These are phyloP conservation scores for Acronicta aceris DNA, from an alignment of 2,888 invertebrate genomes.

Conservation along the genomic window DNA sequence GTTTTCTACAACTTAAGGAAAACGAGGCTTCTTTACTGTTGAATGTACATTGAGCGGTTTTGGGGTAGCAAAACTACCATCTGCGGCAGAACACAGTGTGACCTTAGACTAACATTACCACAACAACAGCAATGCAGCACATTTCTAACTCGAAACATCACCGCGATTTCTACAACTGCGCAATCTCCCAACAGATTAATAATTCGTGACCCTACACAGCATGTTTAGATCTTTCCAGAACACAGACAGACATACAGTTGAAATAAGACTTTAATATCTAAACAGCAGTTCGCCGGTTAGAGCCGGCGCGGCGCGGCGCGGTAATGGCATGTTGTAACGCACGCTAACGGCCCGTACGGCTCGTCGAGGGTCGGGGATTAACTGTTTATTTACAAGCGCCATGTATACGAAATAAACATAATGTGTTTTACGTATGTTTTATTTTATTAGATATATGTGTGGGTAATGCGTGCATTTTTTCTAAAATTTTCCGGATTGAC, in stretches of 20 bases:
- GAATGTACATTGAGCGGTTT: too few relatives aligned
- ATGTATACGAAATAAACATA: slow-evolving; percentile 29
- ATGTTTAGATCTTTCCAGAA: slow-evolving; percentile 20
- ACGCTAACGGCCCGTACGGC: slow-evolving; percentile 25
- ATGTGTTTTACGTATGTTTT: slow-evolving; percentile 13
- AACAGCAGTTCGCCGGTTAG: slow-evolving; percentile 30
- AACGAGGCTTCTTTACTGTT: too few relatives aligned
- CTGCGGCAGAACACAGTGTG: too few relatives aligned
- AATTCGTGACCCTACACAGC: not conserved
- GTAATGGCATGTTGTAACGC: slow-evolving; percentile 42
- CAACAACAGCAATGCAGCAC: not conserved
- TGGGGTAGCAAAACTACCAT: too few relatives aligned
- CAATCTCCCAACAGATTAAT: not conserved
- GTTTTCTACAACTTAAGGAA: too few relatives aligned
- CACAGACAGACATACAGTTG: slow-evolving; percentile 16
- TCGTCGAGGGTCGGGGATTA: slow-evolving; percentile 38
- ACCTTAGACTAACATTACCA: too few relatives aligned
- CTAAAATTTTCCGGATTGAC: too few relatives aligned
- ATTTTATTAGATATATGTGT: not conserved
- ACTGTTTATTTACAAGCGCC: slow-evolving; percentile 49
- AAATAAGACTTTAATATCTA: slow-evolving; percentile 55
- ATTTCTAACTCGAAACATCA: not conserved
- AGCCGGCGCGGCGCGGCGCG: slow-evolving; percentile 18
- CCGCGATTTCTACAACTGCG: not conserved
- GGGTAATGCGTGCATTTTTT: slow-evolving; percentile 7